phyloP scores from a whole-genome alignment of 1,140 invertebrate genomes.

The Harlomillsia oculata region DNA sequence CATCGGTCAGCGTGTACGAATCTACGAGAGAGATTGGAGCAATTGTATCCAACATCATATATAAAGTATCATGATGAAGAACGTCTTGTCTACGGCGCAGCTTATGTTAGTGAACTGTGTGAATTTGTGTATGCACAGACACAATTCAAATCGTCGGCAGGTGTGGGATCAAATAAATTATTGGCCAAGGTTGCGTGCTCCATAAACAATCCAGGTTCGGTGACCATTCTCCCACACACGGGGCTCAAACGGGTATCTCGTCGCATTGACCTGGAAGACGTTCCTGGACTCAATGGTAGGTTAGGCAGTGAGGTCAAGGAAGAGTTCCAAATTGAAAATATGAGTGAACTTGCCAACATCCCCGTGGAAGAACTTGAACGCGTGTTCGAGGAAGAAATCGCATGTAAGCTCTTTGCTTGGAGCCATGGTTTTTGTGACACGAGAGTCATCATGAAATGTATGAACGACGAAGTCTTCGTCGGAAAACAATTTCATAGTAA shows the following conservation, averaged over 20 bases:
- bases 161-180: slow-evolving; percentile 7
- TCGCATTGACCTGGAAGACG: slow-evolving; percentile 5
- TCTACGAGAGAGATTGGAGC: slow-evolving; percentile 6
- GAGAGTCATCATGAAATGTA: slow-evolving; percentile 1
- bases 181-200: neutral
- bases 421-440: slow-evolving; percentile 4
- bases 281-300: neutral
- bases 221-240: slow-evolving; percentile 4
- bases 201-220: neutral
- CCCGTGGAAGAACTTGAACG: slow-evolving; percentile 1
- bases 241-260: slow-evolving; percentile 3
- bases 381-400: slow-evolving; percentile 4
- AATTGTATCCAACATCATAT: slow-evolving; percentile 4
- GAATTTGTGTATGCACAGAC: slow-evolving; percentile 3
- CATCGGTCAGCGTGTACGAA: slow-evolving; percentile 10
- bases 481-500: slow-evolving; percentile 9
- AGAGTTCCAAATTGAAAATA: neutral
- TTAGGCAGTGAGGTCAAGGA: slow-evolving; percentile 6
- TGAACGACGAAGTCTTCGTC: slow-evolving; percentile 6
- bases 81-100: slow-evolving; percentile 2
- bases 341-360: slow-evolving; percentile 2
- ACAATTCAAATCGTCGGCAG: slow-evolving; percentile 6
- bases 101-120: neutral
- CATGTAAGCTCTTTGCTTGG: slow-evolving; percentile 2
- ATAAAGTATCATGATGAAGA: slow-evolving; percentile 9